phyloP scores from a whole-genome alignment of 2,888 invertebrate genomes.

The Cotesia congregata region DNA sequence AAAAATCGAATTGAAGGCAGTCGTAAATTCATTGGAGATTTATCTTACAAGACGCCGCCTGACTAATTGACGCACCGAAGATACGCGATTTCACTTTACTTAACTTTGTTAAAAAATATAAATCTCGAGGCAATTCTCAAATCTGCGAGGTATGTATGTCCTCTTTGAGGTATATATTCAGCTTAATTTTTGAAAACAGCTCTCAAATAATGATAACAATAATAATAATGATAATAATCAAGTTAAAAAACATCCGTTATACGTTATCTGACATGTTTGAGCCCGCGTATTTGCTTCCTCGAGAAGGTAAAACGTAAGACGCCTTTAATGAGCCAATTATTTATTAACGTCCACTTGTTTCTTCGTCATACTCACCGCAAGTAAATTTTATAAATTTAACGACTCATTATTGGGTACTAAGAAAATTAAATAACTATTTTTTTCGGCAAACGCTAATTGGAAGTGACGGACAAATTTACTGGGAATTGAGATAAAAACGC shows the following conservation, averaged over 20 bases:
- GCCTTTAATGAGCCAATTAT: conserved; percentile 60
- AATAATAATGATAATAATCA: conserved; percentile 26
- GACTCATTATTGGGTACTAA: background rate
- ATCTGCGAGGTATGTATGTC: background rate
- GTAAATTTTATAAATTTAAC: background rate
- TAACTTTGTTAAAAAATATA: conserved; percentile 26
- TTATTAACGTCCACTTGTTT: conserved; percentile 52
- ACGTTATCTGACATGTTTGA: conserved; percentile 48
- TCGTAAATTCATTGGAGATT: conserved; percentile 53
- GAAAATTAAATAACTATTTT: background rate
- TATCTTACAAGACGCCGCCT: conserved; percentile 55
- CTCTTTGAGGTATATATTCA: background rate
- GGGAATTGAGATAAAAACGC: background rate
- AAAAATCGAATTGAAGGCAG: background rate
- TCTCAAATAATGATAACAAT: conserved; percentile 14
- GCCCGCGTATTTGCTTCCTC: conserved; percentile 29
- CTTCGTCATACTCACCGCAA: background rate
- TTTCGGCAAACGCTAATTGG: background rate
- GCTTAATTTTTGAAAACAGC: background rate
- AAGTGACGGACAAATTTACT: background rate
- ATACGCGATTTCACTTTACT: conserved; percentile 53
- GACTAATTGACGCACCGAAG: conserved; percentile 62
- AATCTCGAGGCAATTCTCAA: background rate
- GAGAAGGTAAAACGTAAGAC: conserved; percentile 48
- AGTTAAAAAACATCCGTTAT: conserved; percentile 37